Base-by-base conservation (phyloP, 2,797 vertebrate genomes). In the Vultur gryphus region DNA sequence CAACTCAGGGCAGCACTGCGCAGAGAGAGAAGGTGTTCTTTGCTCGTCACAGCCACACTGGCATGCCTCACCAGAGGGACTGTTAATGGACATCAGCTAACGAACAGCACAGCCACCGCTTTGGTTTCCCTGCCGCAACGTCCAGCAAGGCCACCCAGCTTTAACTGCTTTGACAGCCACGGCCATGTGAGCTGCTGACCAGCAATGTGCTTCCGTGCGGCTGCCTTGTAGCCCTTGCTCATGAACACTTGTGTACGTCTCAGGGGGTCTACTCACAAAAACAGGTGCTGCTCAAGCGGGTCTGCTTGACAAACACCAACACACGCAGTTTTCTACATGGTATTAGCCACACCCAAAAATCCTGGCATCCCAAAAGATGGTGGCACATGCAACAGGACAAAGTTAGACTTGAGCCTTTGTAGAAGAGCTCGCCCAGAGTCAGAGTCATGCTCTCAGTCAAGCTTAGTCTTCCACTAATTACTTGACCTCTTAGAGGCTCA, bases 321-420 rank as follows among this genome's bases (percentile, higher is more conserved):
- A 77, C 2, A 1, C 15, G 18, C 9, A 28, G 39, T 69, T 69
- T 44, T 62, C 76, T 62, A 12, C 0, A 0, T 15, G 19, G n/a
- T 26, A 81, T 26, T 8, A 73, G 28, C 37, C 16, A 12, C 26
- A 20, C 4, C 8, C 9, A 14, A 44, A 44, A 90, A 49, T 24
- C 39, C 44, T 9, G 4, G 14, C 10, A 4, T 64, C 43, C 21
- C 61, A 46, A 41, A 49, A 70, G 65, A 70, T 28, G 39, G 31
- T 58, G 70, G 29, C 33, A 66, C 9, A 51, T 23, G 18, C 0
- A 1, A 62, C 23, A 44, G 37, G 25, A 55, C n/a, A 48, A 51
- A 13, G 4, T 66, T 43, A 76, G 24, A 66, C 39, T 18, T 52
- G 28, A 78, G 48, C 12, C 13, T 52, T 49, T 57, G 33, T 11